A percentile compares a stretch with the other conserved stretches of the same genome.
These are phyloP conservation scores for Tenthredo mesomela DNA, from an alignment of 2,888 invertebrate genomes.

Conservation along the genomic window DNA sequence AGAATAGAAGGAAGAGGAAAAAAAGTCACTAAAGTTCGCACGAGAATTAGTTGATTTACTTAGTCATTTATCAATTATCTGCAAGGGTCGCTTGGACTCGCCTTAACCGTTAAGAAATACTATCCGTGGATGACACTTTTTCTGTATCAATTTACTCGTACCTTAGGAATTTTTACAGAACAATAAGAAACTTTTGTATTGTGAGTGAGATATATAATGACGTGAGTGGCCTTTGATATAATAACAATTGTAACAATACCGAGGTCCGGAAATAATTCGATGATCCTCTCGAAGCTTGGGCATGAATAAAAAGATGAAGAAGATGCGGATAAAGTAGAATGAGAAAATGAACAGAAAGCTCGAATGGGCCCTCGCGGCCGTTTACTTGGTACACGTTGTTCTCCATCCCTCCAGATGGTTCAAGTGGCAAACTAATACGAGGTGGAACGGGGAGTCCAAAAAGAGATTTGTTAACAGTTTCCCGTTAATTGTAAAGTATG, in stretches of 20 bases:
- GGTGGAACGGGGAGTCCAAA: background rate
- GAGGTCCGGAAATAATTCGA: background rate
- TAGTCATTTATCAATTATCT: background rate
- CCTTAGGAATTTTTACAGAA: background rate
- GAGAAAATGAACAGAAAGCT: constrained; percentile 22
- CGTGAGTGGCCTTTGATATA: background rate
- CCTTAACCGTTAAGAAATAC: too few relatives aligned
- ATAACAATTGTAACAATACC: constrained; percentile 30
- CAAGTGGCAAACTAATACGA: background rate
- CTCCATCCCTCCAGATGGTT: background rate
- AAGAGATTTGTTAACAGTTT: background rate
- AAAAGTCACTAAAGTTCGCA: background rate
- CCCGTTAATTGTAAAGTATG: background rate
- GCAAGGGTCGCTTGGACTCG: background rate
- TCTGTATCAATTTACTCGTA: background rate
- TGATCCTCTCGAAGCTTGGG: background rate
- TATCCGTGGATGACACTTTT: background rate
- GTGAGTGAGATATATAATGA: background rate
- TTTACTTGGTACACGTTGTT: background rate
- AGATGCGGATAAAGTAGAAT: background rate
- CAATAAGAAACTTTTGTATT: background rate
- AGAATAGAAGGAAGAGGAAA: background rate
- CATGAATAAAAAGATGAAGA: background rate
- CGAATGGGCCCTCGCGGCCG: constrained; percentile 18
- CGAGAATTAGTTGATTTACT: background rate